Evolutionary conservation across 2,797 vertebrate species (phyloP).

Genomic region (Xiphorhynchus erythropygius): DNA sequence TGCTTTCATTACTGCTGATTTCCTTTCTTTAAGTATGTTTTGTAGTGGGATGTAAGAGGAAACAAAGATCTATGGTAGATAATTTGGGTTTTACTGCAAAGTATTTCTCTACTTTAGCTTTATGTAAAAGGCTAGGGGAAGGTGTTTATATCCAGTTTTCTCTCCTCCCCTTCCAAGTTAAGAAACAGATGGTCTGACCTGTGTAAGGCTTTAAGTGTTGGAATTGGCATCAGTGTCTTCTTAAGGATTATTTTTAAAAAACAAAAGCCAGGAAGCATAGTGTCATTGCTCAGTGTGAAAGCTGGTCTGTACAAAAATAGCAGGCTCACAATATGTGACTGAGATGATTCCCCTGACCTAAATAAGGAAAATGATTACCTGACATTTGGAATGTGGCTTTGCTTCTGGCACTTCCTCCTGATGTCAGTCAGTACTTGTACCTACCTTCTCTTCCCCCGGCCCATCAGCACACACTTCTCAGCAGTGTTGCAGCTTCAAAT

Average conservation of each 20-base stretch:
- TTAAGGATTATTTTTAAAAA: constrained; percentile 38
- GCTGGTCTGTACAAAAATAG: constrained; percentile 63
- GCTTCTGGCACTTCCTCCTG: background rate
- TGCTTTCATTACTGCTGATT: background rate
- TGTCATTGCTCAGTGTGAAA: constrained; percentile 56
- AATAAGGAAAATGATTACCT: constrained; percentile 51
- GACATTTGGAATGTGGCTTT: background rate
- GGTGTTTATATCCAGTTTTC: constrained; percentile 8
- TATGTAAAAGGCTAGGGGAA: background rate
- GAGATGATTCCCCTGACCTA: constrained; percentile 37
- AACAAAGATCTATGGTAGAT: background rate
- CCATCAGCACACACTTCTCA: background rate
- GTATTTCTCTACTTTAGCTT: background rate
- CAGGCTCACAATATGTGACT: constrained; percentile 29
- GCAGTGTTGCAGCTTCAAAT: background rate
- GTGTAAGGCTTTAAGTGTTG: constrained; percentile 34
- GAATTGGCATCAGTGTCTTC: constrained; percentile 49
- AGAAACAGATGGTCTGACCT: constrained; percentile 58
- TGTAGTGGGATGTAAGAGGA: background rate
- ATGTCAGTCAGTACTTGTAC: background rate
- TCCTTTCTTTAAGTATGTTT: background rate
- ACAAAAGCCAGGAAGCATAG: constrained; percentile 44
- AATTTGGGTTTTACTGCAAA: background rate
- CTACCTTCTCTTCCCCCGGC: background rate
- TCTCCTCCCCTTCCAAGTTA: constrained; percentile 12